Conservation (phyloP, 2,797 vertebrate genomes). For the Mus spretus region DNA sequence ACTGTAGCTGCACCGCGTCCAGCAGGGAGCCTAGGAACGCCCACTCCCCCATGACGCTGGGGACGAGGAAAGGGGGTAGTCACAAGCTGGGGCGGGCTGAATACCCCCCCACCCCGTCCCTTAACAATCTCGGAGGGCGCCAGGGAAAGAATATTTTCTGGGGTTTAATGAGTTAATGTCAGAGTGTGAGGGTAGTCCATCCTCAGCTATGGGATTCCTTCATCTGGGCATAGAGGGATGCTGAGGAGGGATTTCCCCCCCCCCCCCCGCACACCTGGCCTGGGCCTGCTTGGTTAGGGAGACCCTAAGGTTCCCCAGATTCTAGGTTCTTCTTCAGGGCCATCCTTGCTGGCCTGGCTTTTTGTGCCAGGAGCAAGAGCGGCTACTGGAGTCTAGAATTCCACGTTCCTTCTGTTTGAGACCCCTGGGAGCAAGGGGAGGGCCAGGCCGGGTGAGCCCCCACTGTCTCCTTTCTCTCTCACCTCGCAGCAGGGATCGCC, state of each 20-base stretch:
- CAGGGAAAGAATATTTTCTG: neutral
- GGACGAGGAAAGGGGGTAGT: neutral
- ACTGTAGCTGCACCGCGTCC: slow-evolving; percentile 92
- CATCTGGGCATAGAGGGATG: neutral
- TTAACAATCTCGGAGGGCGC: neutral
- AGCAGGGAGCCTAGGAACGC: slow-evolving; percentile 92
- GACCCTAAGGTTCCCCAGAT: neutral
- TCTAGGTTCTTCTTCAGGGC: neutral
- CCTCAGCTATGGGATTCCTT: neutral
- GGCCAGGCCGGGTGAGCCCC: neutral
- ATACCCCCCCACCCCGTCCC: neutral
- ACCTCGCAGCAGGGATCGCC: neutral
- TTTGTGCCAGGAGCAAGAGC: neutral
- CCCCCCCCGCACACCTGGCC: neutral
- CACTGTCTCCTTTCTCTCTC: neutral
- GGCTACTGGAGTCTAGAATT: neutral
- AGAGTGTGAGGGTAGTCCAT: neutral
- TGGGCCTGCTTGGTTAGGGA: neutral
- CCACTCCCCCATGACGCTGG: slow-evolving; percentile 93
- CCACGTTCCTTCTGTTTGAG: neutral
- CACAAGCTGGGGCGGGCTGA: neutral
- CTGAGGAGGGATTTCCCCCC: neutral
- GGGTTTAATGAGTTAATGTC: neutral
- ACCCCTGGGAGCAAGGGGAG: neutral
- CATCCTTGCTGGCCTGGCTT: neutral